A percentile compares a stretch with the other conserved stretches of the same genome.
Evolutionary conservation across 2,797 vertebrate genomes (phyloP).

Genomic region (Clarias laeviceps): DNA sequence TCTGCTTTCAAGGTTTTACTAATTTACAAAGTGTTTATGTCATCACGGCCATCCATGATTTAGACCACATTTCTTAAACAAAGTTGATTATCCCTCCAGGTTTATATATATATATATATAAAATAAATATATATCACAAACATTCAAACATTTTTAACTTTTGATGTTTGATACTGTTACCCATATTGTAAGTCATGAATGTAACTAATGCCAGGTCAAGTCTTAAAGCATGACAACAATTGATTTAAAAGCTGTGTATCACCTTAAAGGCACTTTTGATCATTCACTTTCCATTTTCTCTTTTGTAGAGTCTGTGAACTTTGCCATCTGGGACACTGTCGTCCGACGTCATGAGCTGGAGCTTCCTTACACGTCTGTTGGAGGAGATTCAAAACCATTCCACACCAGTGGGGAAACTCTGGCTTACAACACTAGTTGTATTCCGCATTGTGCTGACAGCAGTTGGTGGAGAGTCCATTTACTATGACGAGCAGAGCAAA

Average conservation of each 20-base stretch:
- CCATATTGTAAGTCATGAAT: not conserved
- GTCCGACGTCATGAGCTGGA: constrained; percentile 96
- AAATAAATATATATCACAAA: not conserved
- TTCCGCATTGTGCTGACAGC: constrained; percentile 97
- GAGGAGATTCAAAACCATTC: constrained; percentile 99
- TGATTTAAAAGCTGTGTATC: not conserved
- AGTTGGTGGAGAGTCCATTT: constrained; percentile 98
- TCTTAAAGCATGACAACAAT: not conserved
- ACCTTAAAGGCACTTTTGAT: not conserved
- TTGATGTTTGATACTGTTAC: not conserved
- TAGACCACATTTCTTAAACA: too few species aligned
- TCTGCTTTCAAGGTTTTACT: too few species aligned
- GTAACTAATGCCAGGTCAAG: not conserved
- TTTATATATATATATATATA: too few species aligned
- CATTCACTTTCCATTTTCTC: not conserved
- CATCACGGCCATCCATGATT: too few species aligned
- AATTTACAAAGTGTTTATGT: too few species aligned
- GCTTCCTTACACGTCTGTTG: constrained; percentile 97
- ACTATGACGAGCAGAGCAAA: constrained; percentile 97
- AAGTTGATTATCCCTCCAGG: too few species aligned
- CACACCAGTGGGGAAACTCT: constrained; percentile 98
- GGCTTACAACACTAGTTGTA: constrained; percentile 94
- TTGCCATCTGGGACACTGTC: constrained; percentile 80
- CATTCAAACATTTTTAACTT: not conserved
- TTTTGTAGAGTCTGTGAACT: constrained; percentile 79